phyloP scores from a whole-genome alignment of 2,888 invertebrate species.

The Tinea trinotella region DNA sequence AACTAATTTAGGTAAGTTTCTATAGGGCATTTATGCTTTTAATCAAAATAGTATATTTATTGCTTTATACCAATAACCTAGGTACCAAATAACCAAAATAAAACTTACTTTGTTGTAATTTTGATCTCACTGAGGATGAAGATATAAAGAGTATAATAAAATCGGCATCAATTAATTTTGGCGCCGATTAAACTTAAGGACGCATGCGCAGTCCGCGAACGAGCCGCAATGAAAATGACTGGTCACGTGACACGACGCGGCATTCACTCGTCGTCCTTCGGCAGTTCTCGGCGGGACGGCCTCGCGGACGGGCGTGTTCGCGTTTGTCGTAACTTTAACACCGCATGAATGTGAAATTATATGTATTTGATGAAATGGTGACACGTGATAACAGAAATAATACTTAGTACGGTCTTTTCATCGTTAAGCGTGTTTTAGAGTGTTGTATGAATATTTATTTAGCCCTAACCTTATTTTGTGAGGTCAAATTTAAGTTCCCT shows the following conservation, averaged over 20 bases:
- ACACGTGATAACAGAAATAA: slow-evolving; percentile 5
- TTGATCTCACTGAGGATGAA: no score
- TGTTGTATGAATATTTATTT: slow-evolving; percentile 26
- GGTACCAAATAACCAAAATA: no score
- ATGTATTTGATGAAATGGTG: not conserved
- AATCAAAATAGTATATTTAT: no score
- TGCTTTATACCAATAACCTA: no score
- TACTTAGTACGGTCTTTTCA: not conserved
- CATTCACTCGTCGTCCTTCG: slow-evolving; percentile 67
- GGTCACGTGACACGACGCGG: slow-evolving; percentile 72
- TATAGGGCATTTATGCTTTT: no score
- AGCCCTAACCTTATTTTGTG: slow-evolving; percentile 35
- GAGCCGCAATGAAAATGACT: slow-evolving; percentile 72
- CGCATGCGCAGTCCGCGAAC: slow-evolving; percentile 65
- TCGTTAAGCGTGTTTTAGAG: not conserved
- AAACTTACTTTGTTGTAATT: no score
- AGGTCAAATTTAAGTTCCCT: slow-evolving; percentile 50
- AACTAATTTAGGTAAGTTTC: no score
- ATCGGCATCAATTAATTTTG: slow-evolving; percentile 14
- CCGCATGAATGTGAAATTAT: slow-evolving; percentile 35
- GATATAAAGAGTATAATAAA: slow-evolving; percentile 1
- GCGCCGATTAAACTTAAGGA: slow-evolving; percentile 23
- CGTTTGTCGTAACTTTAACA: slow-evolving; percentile 32
- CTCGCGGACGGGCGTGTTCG: slow-evolving; percentile 39
- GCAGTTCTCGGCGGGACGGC: slow-evolving; percentile 59